phyloP scores from a whole-genome alignment of 2,797 vertebrate genomes.

The Thunnus albacares region DNA sequence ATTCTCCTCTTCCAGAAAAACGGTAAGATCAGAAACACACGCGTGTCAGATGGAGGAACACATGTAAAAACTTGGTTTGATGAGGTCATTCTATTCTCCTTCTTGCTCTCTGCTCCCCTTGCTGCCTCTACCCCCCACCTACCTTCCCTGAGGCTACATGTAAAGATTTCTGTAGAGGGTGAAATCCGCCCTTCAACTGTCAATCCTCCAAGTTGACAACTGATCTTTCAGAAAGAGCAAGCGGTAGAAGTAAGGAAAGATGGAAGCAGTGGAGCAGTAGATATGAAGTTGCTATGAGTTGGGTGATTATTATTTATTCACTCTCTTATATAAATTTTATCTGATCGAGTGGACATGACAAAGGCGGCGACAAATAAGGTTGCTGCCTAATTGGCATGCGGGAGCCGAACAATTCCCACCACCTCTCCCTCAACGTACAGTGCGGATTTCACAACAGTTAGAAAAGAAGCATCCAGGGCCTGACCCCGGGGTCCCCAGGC shows the following conservation, averaged over 20 bases:
- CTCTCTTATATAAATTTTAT: slow-evolving; percentile 9
- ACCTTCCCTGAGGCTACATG: slow-evolving; percentile 42
- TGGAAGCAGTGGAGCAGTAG: background rate
- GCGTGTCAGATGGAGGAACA: slow-evolving; percentile 64
- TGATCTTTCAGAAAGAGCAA: slow-evolving; percentile 25
- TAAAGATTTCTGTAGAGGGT: slow-evolving; percentile 56
- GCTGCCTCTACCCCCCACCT: background rate
- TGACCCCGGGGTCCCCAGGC: slow-evolving; percentile 76
- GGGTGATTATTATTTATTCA: slow-evolving; percentile 20
- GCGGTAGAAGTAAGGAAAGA: slow-evolving; percentile 4
- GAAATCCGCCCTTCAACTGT: slow-evolving; percentile 50
- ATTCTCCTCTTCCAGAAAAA: slow-evolving; percentile 73
- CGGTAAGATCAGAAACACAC: slow-evolving; percentile 80
- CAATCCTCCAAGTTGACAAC: slow-evolving; percentile 42
- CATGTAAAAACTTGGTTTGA: slow-evolving; percentile 75
- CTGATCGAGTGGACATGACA: slow-evolving; percentile 2
- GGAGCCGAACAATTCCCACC: slow-evolving; percentile 51
- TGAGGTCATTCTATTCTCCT: slow-evolving; percentile 65
- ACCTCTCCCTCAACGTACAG: slow-evolving; percentile 62
- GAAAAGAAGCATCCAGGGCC: slow-evolving; percentile 74
- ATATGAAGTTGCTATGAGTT: slow-evolving; percentile 12
- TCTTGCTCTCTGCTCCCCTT: slow-evolving; percentile 11
- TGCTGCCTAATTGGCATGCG: slow-evolving; percentile 17
- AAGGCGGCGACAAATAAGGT: slow-evolving; percentile 4
- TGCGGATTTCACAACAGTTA: slow-evolving; percentile 78